Base-by-base conservation (phyloP, 2,113 vertebrate genomes). In the Thalassoma bifasciatum region DNA sequence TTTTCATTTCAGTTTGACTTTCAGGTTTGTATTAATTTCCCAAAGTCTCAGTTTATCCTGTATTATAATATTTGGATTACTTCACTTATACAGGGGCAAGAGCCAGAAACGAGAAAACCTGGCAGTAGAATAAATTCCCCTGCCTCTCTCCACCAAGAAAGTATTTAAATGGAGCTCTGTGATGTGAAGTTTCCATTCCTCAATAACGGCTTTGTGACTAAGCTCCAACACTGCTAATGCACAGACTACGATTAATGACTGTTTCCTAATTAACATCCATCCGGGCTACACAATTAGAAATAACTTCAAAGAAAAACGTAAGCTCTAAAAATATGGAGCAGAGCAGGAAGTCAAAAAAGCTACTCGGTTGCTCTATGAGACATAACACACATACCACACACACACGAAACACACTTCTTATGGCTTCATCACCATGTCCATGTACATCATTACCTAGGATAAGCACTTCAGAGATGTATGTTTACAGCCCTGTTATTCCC, bases 271-370 rank as follows among this genome's bases (percentile, higher is more conserved):
- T 89, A 89, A 80, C 61, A 85, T 66, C 57, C 78, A 72, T 87
- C 65, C 58, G 37, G 65, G 77, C 38, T 80, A 86, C 72, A 79
- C 85, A 90, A 92, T 92, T 85, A 86, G 86, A 88, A 86, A 89
- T 83, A 88, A 88, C 91, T 90, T 92, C 84, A 93, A 92, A 92
- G 83, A 84, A 78, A 79, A 81, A 70, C 34, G 19, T 66, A 67
- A 73, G 54, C 72, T 78, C 83, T 81, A 75, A 90, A 90, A 88
- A 84, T 84, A 85, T 42, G 52, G 52, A 77, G 47, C 60, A 56
- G 68, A 75, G 59, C 70, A 70, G 30, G 50, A 78, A 34, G 46
- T 50, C 72, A 46, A 88, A 82, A 62, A 75, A 66, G 72, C 63
- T 19, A 59, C 65, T 58, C 57, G 46, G 40, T 53, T 24, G 72